A percentile compares a stretch with the other conserved stretches of the same genome.
Conservation (phyloP, 1,140 invertebrate species). For the Andrena cerasifolii region DNA sequence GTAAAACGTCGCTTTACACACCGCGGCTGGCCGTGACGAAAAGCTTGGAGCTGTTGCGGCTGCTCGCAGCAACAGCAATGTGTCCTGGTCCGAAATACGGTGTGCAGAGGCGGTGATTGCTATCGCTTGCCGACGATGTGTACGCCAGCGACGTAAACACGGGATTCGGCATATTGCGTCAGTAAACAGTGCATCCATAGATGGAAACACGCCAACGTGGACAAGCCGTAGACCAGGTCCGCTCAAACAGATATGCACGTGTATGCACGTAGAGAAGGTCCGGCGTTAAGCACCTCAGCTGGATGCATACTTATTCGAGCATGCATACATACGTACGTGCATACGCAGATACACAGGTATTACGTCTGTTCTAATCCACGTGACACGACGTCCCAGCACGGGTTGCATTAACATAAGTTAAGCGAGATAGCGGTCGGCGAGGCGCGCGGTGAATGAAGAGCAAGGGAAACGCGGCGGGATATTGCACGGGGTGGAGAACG, state of each 20-base stretch:
- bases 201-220: constrained; percentile 51
- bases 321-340: background rate
- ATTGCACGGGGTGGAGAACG: constrained; percentile 31
- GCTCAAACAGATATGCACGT: constrained; percentile 8
- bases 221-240: constrained; percentile 22
- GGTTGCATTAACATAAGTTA: constrained; percentile 56
- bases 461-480: constrained; percentile 20
- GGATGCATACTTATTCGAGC: constrained; percentile 47
- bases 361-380: constrained; percentile 31
- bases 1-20: background rate
- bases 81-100: constrained; percentile 40
- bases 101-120: constrained; percentile 61
- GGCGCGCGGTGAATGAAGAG: background rate
- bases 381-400: constrained; percentile 17
- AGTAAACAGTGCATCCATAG: constrained; percentile 63
- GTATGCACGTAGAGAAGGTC: constrained; percentile 8
- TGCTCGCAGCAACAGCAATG: constrained; percentile 11
- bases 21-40: background rate
- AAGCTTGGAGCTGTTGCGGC: background rate
- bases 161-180: constrained; percentile 65
- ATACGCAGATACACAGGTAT: background rate
- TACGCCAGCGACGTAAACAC: constrained; percentile 62
- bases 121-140: constrained; percentile 58
- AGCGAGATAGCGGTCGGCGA: constrained; percentile 25
- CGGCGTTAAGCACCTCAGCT: constrained; percentile 49